A percentile compares a stretch with the other conserved stretches of the same genome.
These are phyloP conservation scores for Ochotona princeps DNA, from an alignment of 2,113 vertebrate species.

Conservation along the genomic window DNA sequence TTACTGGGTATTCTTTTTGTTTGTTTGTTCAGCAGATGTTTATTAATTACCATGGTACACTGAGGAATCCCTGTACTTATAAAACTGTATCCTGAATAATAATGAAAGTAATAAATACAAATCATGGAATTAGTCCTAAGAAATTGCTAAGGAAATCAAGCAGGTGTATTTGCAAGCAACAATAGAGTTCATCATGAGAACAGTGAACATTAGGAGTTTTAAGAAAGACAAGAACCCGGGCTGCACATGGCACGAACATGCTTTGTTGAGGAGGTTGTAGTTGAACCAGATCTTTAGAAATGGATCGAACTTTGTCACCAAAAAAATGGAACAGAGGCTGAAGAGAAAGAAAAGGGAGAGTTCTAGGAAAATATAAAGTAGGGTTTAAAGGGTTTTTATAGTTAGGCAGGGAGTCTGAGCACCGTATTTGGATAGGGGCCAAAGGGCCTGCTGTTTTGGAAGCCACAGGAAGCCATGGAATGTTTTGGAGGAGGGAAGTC, in stretches of 20 bases:
- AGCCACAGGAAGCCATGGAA: neutral
- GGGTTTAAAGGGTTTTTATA: neutral
- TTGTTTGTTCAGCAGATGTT: conserved; percentile 9
- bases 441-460: conserved; percentile 3
- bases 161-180: neutral
- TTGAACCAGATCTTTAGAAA: conserved; percentile 16
- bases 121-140: neutral
- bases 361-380: neutral
- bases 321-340: neutral
- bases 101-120: neutral
- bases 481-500: neutral
- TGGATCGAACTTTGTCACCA: neutral
- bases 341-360: neutral
- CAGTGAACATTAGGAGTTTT: neutral
- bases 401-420: neutral
- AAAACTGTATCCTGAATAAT: too few species aligned
- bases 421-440: neutral
- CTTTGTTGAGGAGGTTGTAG: neutral
- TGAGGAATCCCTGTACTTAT: too few species aligned
- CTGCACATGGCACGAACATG: neutral
- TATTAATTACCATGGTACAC: neutral
- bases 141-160: neutral
- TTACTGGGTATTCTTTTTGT: neutral
- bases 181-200: neutral
- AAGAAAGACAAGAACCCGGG: neutral